phyloP scores from a whole-genome alignment of 2,113 vertebrate species.

The Nestor notabilis region DNA sequence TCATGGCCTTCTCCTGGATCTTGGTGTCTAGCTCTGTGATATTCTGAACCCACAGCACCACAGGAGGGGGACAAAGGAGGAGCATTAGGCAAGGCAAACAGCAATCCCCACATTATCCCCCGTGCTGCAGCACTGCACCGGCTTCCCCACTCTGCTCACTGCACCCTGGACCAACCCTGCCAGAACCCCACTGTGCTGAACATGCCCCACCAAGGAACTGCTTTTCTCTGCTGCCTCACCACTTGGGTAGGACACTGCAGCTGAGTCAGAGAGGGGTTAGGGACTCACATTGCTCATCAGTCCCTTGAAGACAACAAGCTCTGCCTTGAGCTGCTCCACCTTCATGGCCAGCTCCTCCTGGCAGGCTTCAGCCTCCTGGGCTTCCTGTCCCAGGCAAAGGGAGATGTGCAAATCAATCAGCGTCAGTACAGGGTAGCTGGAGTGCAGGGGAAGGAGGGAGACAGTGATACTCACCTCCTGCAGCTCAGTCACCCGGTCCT shows the following conservation, averaged over 20 bases:
- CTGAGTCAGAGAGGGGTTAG: accelerated
- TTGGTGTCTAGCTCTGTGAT: constrained; percentile 93
- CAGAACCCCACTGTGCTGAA: not conserved
- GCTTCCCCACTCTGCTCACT: not conserved
- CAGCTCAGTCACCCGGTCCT: constrained; percentile 88
- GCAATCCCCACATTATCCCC: accelerated
- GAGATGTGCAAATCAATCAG: not conserved
- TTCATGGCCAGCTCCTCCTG: constrained; percentile 93
- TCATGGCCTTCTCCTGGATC: constrained; percentile 99
- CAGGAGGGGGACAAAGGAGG: not conserved
- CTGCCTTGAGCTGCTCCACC: constrained; percentile 93
- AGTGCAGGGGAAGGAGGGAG: not conserved
- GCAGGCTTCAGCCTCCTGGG: constrained; percentile 93
- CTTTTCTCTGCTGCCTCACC: not conserved
- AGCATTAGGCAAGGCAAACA: not conserved
- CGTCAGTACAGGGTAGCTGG: accelerated
- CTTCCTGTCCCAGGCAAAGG: constrained; percentile 75
- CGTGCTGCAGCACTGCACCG: not conserved
- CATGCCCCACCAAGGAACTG: not conserved
- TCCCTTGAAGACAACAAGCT: constrained; percentile 96
- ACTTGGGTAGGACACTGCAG: not conserved
- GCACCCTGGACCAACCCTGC: not conserved
- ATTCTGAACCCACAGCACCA: constrained; percentile 73
- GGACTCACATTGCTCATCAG: constrained; percentile 96
- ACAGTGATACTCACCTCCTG: constrained; percentile 84